phyloP scores from a whole-genome alignment of 2,888 invertebrate species.

The Mythimna albipuncta region DNA sequence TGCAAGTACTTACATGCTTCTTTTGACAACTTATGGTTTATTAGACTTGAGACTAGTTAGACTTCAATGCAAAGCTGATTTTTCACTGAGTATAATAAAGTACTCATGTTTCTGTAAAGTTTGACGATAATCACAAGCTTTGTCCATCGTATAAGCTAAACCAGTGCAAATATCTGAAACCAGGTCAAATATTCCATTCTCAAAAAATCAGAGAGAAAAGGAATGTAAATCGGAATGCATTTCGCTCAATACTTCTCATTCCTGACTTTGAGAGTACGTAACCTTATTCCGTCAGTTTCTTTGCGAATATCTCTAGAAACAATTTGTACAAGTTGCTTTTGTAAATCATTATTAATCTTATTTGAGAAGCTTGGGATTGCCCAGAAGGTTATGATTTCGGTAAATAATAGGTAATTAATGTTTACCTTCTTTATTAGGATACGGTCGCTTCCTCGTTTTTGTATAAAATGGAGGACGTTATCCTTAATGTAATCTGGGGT shows the following conservation, averaged over 20 bases:
- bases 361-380: conserved; percentile 49
- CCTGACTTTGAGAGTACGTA: conserved; percentile 32
- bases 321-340: conserved; percentile 51
- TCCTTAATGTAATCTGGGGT: conserved; percentile 37
- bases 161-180: conserved; percentile 1
- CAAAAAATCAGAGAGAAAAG: conserved; percentile 32
- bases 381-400: conserved; percentile 52
- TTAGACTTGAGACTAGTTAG: too few relatives aligned
- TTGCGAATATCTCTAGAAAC: conserved; percentile 51
- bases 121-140: not conserved
- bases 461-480: conserved; percentile 27
- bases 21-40: not conserved
- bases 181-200: conserved; percentile 34
- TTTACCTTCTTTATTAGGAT: conserved; percentile 45
- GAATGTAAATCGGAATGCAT: conserved; percentile 49
- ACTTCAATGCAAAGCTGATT: not conserved
- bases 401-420: conserved; percentile 61
- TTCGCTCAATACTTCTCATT: conserved; percentile 47
- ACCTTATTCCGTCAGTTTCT: conserved; percentile 41
- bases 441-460: conserved; percentile 33
- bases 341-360: conserved; percentile 58
- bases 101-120: not conserved
- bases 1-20: conserved; percentile 13
- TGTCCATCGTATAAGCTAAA: not conserved
- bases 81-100: not conserved